A percentile compares a stretch with the other conserved stretches of the same genome.
Conservation (phyloP, 2,888 invertebrate genomes). For the Himalopsyche japonica region DNA sequence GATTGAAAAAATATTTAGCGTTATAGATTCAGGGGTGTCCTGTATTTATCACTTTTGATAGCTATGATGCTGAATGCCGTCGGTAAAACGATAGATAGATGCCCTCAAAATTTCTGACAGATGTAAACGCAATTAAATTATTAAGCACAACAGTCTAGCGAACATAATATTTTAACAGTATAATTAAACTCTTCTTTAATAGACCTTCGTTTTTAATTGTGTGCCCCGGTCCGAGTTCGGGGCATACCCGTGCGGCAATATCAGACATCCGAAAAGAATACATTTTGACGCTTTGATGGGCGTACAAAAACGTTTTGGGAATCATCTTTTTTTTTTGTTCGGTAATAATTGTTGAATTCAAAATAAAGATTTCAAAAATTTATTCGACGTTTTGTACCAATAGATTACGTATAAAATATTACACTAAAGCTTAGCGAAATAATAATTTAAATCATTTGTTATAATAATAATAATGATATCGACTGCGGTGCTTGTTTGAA, state of each 20-base stretch:
- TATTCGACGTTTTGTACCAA: neutral
- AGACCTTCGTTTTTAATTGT: conserved; percentile 21
- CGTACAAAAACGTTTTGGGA: neutral
- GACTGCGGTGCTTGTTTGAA: no score
- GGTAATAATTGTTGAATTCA: neutral
- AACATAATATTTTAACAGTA: conserved; percentile 36
- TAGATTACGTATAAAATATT: neutral
- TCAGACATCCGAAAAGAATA: neutral
- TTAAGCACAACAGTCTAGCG: conserved; percentile 26
- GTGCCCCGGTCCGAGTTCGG: conserved; percentile 1
- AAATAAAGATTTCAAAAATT: neutral
- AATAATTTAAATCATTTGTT: no score
- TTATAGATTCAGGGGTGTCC: neutral
- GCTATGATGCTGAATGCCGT: neutral
- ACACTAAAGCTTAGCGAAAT: no score
- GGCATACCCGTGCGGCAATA: conserved; percentile 20
- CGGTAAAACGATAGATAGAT: neutral
- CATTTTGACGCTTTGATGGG: conserved; percentile 5
- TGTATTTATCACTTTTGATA: neutral
- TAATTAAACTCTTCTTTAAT: conserved; percentile 38
- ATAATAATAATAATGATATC: no score
- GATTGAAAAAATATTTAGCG: no score
- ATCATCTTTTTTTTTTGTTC: neutral
- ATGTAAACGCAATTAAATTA: conserved; percentile 40
- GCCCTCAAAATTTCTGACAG: conserved; percentile 31